Evolutionary conservation across 2,888 invertebrate genomes (phyloP).

Genomic region (Suillia variegata): DNA sequence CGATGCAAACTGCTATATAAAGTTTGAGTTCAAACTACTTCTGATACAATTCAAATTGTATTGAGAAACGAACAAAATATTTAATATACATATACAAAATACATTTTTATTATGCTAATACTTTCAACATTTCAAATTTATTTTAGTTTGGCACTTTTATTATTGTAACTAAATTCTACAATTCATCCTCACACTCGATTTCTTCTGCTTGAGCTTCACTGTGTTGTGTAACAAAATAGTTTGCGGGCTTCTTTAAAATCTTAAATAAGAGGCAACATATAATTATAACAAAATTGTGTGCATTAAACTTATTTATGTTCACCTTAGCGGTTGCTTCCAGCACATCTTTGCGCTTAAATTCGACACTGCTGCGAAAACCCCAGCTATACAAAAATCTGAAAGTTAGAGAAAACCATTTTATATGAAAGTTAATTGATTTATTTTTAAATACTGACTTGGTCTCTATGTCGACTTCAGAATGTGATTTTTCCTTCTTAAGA

Average conservation of each 20-base stretch:
- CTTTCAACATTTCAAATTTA: too few species aligned
- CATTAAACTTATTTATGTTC: conserved; percentile 3
- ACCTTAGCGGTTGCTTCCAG: conserved; percentile 40
- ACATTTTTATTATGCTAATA: too few species aligned
- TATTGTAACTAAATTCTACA: too few species aligned
- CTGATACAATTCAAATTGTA: too few species aligned
- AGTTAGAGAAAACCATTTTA: conserved; percentile 9
- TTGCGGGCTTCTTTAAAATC: conserved; percentile 38
- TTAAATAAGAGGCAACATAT: conserved; percentile 23
- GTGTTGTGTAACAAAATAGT: conserved; percentile 38
- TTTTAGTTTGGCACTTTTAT: too few species aligned
- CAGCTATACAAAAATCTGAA: conserved; percentile 38
- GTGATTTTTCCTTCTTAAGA: conserved; percentile 39
- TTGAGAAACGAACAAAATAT: too few species aligned
- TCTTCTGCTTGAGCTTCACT: too few species aligned
- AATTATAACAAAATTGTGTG: background rate
- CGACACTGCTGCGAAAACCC: conserved; percentile 41
- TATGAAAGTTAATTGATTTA: background rate
- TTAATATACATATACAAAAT: too few species aligned
- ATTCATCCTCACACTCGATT: too few species aligned
- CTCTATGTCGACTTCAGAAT: conserved; percentile 33
- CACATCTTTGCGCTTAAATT: conserved; percentile 40
- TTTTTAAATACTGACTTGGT: conserved; percentile 27
- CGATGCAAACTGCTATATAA: too few species aligned
- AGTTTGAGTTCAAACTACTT: too few species aligned